phyloP scores from a whole-genome alignment of 2,113 vertebrate genomes.

The Pelmatolapia mariae region DNA sequence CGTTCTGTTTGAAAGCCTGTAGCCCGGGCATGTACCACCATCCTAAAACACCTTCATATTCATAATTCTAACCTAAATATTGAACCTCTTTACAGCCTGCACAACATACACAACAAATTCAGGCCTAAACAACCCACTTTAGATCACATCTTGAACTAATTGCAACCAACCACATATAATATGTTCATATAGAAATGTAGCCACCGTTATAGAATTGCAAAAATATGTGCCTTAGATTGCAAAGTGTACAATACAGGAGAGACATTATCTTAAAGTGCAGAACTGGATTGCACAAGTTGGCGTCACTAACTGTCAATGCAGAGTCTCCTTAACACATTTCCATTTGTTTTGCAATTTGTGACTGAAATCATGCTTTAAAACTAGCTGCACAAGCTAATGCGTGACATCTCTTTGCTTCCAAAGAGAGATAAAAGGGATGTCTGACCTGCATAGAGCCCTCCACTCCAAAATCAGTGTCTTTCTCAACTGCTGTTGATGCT shows the following conservation, averaged over 20 bases:
- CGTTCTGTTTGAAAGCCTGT: not conserved
- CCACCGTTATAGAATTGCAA: not conserved
- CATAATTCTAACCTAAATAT: not conserved
- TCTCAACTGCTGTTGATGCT: not conserved
- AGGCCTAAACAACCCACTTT: not conserved
- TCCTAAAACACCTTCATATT: not conserved
- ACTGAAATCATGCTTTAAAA: not conserved
- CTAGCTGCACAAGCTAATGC: not conserved
- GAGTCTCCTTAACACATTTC: not conserved
- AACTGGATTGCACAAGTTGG: not conserved
- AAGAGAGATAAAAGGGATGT: not conserved
- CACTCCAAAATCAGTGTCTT: not conserved
- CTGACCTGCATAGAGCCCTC: not conserved
- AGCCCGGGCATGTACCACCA: not conserved
- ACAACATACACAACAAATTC: not conserved
- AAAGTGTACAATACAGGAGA: not conserved
- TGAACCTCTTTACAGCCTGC: not conserved
- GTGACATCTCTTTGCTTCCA: not conserved
- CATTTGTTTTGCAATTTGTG: not conserved
- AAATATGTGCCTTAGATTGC: not conserved
- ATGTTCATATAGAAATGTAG: not conserved
- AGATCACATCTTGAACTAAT: not conserved
- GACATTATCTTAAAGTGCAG: not conserved
- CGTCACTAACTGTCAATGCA: not conserved
- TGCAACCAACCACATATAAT: not conserved